Conservation (phyloP, 2,888 invertebrate genomes). For the Fissipunctia ypsillon region DNA sequence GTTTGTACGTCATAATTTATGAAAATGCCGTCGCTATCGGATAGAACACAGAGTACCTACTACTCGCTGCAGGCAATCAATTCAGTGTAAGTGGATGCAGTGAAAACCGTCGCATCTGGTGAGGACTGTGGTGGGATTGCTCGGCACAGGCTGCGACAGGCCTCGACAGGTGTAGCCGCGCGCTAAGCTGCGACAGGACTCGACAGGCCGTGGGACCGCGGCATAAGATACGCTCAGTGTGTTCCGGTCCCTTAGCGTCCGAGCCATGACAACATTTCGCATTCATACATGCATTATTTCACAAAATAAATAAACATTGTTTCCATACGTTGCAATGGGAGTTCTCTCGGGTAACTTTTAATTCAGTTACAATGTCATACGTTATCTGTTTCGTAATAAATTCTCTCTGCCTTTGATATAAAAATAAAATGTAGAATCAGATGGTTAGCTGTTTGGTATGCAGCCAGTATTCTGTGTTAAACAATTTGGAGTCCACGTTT, state of each 20-base stretch:
- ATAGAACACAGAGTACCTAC: too few species aligned
- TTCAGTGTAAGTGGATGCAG: too few species aligned
- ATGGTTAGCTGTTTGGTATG: slow-evolving; percentile 36
- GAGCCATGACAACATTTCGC: slow-evolving; percentile 12
- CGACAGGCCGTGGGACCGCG: too few species aligned
- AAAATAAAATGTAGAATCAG: slow-evolving; percentile 42
- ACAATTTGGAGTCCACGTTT: slow-evolving; percentile 29
- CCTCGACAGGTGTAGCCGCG: too few species aligned
- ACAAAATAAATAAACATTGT: slow-evolving; percentile 47
- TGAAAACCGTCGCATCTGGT: too few species aligned
- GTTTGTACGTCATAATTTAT: too few species aligned
- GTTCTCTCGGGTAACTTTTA: slow-evolving; percentile 68
- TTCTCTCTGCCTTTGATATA: slow-evolving; percentile 38
- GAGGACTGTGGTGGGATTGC: too few species aligned
- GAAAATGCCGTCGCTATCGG: too few species aligned
- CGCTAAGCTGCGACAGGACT: too few species aligned
- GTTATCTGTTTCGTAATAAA: slow-evolving; percentile 64
- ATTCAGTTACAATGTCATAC: slow-evolving; percentile 68
- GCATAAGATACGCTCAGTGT: neutral
- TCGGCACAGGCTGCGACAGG: too few species aligned
- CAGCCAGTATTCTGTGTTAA: slow-evolving; percentile 32
- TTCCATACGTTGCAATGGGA: slow-evolving; percentile 35
- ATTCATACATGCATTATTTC: slow-evolving; percentile 33
- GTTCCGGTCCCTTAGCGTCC: neutral
- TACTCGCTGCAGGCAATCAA: too few species aligned